A percentile compares a stretch with the other conserved stretches of the same genome.
phyloP scores from a whole-genome alignment of 2,797 vertebrate genomes.

The Hemitrygon akajei region DNA sequence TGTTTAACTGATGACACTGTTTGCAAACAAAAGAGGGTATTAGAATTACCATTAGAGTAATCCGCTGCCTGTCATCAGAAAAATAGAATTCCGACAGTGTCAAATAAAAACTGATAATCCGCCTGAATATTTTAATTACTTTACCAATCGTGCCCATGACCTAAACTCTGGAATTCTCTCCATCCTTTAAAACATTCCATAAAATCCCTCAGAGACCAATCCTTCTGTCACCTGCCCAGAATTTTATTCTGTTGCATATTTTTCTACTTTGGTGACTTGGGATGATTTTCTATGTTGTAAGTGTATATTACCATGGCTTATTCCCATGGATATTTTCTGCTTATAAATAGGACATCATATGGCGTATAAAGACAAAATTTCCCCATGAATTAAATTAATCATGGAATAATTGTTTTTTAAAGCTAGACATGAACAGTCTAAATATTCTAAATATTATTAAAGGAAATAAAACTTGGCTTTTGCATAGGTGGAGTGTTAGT shows the following conservation, averaged over 20 bases:
- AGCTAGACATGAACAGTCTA: neutral
- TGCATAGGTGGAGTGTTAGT: neutral
- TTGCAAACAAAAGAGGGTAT: neutral
- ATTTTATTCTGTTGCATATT: neutral
- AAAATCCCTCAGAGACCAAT: neutral
- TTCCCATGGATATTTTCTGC: neutral
- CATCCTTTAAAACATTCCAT: neutral
- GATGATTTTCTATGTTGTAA: neutral
- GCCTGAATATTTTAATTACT: neutral
- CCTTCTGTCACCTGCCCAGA: neutral
- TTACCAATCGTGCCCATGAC: neutral
- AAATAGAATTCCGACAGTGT: neutral
- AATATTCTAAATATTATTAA: neutral
- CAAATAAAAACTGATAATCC: neutral
- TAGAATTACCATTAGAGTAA: neutral
- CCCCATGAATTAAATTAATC: neutral
- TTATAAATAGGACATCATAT: neutral
- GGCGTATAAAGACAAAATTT: neutral
- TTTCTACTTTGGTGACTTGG: neutral
- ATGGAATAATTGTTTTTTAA: neutral
- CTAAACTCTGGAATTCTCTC: neutral
- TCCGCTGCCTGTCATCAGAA: neutral
- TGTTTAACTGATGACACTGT: neutral
- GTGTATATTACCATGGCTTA: neutral
- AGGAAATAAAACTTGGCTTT: neutral